Evolutionary conservation across 2,113 vertebrate genomes (phyloP), one percentile per base, ranked within the genome.

Genomic region (Dolichotis patagonum): DNA sequence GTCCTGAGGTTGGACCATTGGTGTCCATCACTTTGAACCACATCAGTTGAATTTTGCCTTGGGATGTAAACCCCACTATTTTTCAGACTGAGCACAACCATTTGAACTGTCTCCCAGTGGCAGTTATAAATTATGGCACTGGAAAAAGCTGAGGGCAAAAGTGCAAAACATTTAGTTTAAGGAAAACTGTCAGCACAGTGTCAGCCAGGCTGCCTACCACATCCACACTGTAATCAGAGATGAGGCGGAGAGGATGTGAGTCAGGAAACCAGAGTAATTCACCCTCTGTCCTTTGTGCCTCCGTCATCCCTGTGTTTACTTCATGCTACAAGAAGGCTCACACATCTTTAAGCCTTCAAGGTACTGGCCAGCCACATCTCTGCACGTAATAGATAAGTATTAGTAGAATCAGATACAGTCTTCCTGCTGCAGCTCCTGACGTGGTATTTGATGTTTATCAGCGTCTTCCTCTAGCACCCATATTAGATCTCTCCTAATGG

Each of bases 141-240:
- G 77, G 69, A 88, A 96, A 96, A 80, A 35, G 20, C 88, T 69
- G 16, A 96, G 69, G 43, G 41, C 81, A 92, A 96, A 95, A 85
- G 56, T 4, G 11, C 54, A 93, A 78, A 91, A 65, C 22, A 75
- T 71, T 28, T 82, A 84, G 80, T 38, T 92, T 84, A 54, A 97
- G 73, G 56, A 58, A 88, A 94, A 63, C 62, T 32, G 35, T 35
- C 62, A 90, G 14, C 56, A 78, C 62, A 81, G 88, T 24, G 69
- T 85, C 77, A 96, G 58, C 46, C 85, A 73, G 85, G 54, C 80
- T 91, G 43, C 54, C 71, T 92, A 73, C 60, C 84, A 28, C 49
- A 75, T 60, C 73, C 93, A 81, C 77, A 19, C n/a, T 96, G 77
- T 82, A 69, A 90, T 95, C 93, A 94, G 67, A 96, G 71, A 58